These are phyloP conservation scores for Caenorhabditis wallacei DNA, from an alignment of 2,888 invertebrate species.

Conservation along the genomic window DNA sequence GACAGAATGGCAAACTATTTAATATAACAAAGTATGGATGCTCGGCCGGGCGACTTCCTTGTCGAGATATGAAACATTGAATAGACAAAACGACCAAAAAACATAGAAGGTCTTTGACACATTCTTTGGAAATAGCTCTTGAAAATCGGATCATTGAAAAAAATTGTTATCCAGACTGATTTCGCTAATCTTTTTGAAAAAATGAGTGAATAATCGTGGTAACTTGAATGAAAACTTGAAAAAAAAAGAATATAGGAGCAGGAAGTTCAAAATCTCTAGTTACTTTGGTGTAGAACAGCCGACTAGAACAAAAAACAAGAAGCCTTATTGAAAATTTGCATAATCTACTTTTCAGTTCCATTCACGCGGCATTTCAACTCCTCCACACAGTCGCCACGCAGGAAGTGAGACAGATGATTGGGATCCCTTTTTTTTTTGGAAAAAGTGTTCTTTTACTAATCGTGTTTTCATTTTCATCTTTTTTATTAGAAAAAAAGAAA, in stretches of 20 bases:
- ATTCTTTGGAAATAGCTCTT: not conserved
- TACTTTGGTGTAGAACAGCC: constrained; percentile 19
- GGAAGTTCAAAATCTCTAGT: constrained; percentile 16
- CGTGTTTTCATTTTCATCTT: too few relatives aligned
- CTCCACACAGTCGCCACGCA: not conserved
- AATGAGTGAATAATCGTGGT: not conserved
- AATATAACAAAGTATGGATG: constrained; percentile 20
- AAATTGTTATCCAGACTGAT: not conserved
- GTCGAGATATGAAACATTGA: constrained; percentile 2
- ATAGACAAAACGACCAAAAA: constrained; percentile 2
- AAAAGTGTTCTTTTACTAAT: not conserved
- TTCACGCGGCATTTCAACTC: constrained; percentile 18
- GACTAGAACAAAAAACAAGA: constrained; percentile 27
- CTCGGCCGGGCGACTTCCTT: not conserved
- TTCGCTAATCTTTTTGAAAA: not conserved
- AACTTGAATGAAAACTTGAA: not conserved
- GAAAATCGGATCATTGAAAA: constrained; percentile 6
- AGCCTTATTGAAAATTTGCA: constrained; percentile 45
- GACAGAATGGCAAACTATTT: not conserved
- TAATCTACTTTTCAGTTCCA: constrained; percentile 39
- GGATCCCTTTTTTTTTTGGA: too few relatives aligned
- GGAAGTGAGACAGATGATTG: constrained; percentile 5
- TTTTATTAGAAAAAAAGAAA: too few relatives aligned
- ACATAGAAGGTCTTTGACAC: not conserved
- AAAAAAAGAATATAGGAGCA: not conserved